Evolutionary conservation across 2,113 vertebrate genomes (phyloP).

Genomic region (Onychostruthus taczanowskii): DNA sequence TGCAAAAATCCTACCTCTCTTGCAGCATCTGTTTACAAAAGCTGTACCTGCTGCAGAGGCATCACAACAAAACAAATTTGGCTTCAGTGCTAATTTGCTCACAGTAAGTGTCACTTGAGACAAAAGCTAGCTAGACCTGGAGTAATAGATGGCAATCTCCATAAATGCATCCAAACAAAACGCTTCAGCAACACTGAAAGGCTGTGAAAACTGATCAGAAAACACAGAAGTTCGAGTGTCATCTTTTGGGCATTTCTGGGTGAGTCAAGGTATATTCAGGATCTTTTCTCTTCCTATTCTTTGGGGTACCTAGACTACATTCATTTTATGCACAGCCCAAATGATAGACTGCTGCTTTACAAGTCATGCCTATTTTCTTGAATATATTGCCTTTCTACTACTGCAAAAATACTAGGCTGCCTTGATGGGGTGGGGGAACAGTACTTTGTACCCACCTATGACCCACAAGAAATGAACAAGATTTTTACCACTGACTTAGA

Average conservation of each 20-base stretch:
- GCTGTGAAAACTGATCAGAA: background rate
- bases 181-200: background rate
- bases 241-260: background rate
- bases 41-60: slow-evolving; percentile 17
- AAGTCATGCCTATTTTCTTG: background rate
- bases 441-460: background rate
- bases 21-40: slow-evolving; percentile 59
- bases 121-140: slow-evolving; percentile 12
- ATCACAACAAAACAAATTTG: slow-evolving; percentile 7
- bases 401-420: background rate
- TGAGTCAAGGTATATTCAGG: background rate
- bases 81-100: slow-evolving; percentile 15
- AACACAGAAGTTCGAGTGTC: background rate
- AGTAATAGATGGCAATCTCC: background rate
- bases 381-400: background rate
- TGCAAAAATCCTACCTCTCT: slow-evolving; percentile 39
- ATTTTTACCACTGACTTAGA: background rate
- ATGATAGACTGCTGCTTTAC: background rate
- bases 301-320: background rate
- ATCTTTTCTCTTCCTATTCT: background rate
- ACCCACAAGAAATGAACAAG: background rate
- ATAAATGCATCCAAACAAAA: background rate
- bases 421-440: background rate
- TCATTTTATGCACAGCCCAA: background rate
- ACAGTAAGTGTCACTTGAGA: background rate